Evolutionary conservation across 1,140 invertebrate genomes (phyloP).

Genomic region (Drosophila lini): DNA sequence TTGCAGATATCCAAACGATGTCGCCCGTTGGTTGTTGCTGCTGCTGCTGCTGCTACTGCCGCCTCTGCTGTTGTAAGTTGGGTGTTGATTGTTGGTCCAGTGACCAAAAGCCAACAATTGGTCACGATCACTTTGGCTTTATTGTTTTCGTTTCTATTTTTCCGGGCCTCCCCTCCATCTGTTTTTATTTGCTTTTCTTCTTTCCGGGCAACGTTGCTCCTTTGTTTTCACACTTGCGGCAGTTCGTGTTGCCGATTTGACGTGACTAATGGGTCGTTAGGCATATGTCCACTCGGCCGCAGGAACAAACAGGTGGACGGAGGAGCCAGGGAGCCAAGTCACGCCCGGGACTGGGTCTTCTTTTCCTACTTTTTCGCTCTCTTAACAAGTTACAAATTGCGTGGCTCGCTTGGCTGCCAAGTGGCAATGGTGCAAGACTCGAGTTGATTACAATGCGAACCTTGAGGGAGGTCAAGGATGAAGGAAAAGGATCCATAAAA

Average conservation of each 20-base stretch:
- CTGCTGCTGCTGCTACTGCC: background rate
- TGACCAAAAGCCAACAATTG: constrained; percentile 65
- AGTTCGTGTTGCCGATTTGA: constrained; percentile 72
- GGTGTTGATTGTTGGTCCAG: constrained; percentile 51
- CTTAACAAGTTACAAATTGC: constrained; percentile 60
- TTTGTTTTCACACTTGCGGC: constrained; percentile 43
- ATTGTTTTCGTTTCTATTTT: constrained; percentile 54
- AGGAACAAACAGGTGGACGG: constrained; percentile 25
- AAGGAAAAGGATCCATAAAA: constrained; percentile 3
- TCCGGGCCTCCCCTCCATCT: constrained; percentile 1
- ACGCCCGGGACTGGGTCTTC: constrained; percentile 24
- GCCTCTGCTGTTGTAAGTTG: constrained; percentile 14
- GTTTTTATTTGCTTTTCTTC: constrained; percentile 40
- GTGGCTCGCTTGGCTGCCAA: constrained; percentile 39
- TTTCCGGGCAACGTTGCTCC: constrained; percentile 28
- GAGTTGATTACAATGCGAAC: constrained; percentile 45
- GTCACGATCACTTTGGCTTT: constrained; percentile 77
- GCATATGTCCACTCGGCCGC: constrained; percentile 47
- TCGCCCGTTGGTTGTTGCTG: constrained; percentile 18
- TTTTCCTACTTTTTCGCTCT: background rate
- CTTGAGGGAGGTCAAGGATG: constrained; percentile 43
- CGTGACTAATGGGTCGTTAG: constrained; percentile 79
- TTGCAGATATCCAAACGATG: constrained; percentile 65
- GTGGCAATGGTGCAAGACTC: constrained; percentile 40
- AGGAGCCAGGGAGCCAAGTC: constrained; percentile 5